These are phyloP conservation scores for Anticlea derivata DNA, from an alignment of 2,888 invertebrate genomes.

Conservation along the genomic window DNA sequence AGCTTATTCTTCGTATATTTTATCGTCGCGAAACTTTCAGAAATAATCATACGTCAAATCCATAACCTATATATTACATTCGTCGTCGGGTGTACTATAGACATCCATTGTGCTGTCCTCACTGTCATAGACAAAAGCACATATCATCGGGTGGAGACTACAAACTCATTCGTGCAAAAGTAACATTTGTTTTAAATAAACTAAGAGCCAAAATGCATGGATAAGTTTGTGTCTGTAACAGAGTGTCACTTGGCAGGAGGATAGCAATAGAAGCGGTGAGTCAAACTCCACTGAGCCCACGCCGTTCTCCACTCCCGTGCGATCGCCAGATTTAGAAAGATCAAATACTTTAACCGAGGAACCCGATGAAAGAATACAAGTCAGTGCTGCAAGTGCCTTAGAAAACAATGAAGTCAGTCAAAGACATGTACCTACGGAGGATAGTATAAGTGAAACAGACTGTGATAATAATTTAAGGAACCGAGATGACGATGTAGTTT, in stretches of 20 bases:
- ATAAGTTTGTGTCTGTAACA: conserved; percentile 59
- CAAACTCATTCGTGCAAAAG: conserved; percentile 54
- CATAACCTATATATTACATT: conserved; percentile 34
- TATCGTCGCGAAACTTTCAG: conserved; percentile 18
- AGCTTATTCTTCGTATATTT: background rate
- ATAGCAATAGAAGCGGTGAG: conserved; percentile 70
- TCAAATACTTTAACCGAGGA: conserved; percentile 26
- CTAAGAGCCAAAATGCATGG: conserved; percentile 41
- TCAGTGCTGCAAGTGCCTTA: conserved; percentile 30
- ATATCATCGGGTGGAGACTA: conserved; percentile 36
- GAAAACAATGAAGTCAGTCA: conserved; percentile 23
- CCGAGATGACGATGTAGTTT: conserved; percentile 78
- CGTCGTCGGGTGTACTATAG: conserved; percentile 49
- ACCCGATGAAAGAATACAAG: conserved; percentile 13
- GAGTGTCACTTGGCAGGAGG: conserved; percentile 74
- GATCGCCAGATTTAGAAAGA: conserved; percentile 55
- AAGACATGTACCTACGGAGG: conserved; percentile 37
- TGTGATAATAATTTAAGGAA: conserved; percentile 80
- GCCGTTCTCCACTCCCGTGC: conserved; percentile 69
- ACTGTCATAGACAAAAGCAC: conserved; percentile 68
- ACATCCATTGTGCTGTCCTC: conserved; percentile 71
- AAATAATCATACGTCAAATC: conserved; percentile 12
- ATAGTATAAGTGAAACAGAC: conserved; percentile 74
- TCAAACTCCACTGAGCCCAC: conserved; percentile 67
- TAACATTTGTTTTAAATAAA: conserved; percentile 22